These are phyloP conservation scores for Orgyia antiqua DNA, from an alignment of 2,888 invertebrate species.

Conservation along the genomic window DNA sequence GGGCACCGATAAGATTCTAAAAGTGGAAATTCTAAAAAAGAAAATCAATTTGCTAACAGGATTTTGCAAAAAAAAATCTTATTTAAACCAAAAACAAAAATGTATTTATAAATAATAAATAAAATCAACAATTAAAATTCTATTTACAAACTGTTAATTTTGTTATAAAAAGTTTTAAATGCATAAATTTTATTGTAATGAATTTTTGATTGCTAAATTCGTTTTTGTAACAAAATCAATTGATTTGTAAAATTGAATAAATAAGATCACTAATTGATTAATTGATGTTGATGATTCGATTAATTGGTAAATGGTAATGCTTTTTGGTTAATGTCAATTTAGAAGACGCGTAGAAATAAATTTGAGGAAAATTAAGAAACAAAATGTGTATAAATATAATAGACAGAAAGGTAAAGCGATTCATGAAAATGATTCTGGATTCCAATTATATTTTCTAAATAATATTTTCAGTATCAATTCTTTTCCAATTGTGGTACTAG, in stretches of 20 bases:
- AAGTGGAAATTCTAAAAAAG: conserved; percentile 30
- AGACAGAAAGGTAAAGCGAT: conserved; percentile 5
- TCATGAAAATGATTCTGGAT: conserved; percentile 16
- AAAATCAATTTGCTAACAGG: too few relatives aligned
- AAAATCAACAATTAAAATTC: conserved; percentile 8
- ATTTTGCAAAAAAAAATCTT: too few relatives aligned
- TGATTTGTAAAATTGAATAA: conserved; percentile 30
- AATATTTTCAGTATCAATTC: conserved; percentile 4
- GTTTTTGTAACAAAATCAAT: conserved; percentile 51
- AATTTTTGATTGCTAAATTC: conserved; percentile 16
- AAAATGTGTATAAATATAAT: conserved; percentile 6
- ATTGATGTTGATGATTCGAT: conserved; percentile 12
- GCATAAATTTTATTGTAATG: conserved; percentile 29
- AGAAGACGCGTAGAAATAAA: too few relatives aligned
- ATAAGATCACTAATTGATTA: conserved; percentile 13
- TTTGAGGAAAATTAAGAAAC: too few relatives aligned
- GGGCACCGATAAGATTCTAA: conserved; percentile 46
- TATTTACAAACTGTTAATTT: conserved; percentile 37
- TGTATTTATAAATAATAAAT: conserved; percentile 24
- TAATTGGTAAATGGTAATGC: conserved; percentile 10
- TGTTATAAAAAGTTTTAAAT: conserved; percentile 44
- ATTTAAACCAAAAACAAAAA: conserved; percentile 13
- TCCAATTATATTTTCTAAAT: conserved; percentile 20
- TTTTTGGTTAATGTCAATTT: too few relatives aligned
- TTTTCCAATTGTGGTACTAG: conserved; percentile 8